A percentile compares a stretch with the other conserved stretches of the same genome.
phyloP scores from a whole-genome alignment of 2,888 invertebrate genomes.

The Rugalucina vietnamica region DNA sequence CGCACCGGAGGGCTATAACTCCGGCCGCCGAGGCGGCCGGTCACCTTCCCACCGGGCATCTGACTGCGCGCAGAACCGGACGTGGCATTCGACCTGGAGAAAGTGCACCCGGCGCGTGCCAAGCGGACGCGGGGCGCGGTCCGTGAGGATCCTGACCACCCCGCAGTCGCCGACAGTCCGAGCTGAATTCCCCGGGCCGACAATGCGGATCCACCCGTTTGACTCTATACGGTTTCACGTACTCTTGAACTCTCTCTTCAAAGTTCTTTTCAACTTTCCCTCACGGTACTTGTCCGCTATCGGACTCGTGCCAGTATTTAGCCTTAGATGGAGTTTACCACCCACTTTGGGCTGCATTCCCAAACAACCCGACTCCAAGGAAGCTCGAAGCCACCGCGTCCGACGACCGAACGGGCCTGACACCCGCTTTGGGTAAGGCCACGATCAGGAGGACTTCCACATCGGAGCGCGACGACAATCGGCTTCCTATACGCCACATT shows the following conservation, averaged over 20 bases:
- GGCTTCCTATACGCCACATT: too few species aligned
- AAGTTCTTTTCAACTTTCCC: constrained; percentile 88
- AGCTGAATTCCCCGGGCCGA: constrained; percentile 52
- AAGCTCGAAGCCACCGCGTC: constrained; percentile 37
- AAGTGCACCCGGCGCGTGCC: constrained; percentile 86
- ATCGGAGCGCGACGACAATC: too few species aligned
- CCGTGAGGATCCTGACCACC: constrained; percentile 85
- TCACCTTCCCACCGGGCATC: constrained; percentile 52
- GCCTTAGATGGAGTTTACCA: constrained; percentile 86
- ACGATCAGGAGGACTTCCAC: constrained; percentile 78
- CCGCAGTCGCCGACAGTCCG: constrained; percentile 76
- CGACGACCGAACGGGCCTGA: constrained; percentile 43
- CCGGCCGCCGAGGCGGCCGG: constrained; percentile 22
- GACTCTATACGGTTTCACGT: constrained; percentile 85
- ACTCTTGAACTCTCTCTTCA: constrained; percentile 88
- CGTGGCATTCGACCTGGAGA: constrained; percentile 68
- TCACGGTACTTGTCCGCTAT: constrained; percentile 89
- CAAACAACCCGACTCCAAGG: constrained; percentile 67
- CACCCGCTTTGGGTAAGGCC: constrained; percentile 75
- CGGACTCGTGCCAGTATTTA: constrained; percentile 88
- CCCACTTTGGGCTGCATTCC: constrained; percentile 80
- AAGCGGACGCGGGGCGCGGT: constrained; percentile 86
- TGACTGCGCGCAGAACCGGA: constrained; percentile 83
- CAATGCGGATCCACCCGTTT: constrained; percentile 83
- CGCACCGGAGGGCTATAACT: constrained; percentile 31